Conservation (phyloP, 2,113 vertebrate genomes). For the Tragelaphus scriptus region DNA sequence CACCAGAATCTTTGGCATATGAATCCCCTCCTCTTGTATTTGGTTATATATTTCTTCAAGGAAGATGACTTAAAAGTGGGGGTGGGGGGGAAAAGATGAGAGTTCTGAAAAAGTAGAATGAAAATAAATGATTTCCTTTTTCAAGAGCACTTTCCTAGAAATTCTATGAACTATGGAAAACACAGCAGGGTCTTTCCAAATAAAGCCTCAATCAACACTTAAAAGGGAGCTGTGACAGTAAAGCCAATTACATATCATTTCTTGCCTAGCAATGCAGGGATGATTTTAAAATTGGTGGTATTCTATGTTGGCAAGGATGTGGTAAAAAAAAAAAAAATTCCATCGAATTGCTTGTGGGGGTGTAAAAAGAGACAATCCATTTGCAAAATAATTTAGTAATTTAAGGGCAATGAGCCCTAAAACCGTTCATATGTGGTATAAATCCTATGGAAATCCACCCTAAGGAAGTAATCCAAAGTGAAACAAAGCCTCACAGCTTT, state of each 20-base stretch:
- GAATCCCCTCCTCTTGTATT: background rate
- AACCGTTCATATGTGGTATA: background rate
- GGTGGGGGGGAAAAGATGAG: background rate
- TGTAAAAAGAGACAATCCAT: background rate
- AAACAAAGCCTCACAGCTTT: background rate
- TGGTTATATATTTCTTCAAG: background rate
- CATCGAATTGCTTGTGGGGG: background rate
- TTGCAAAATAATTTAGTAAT: conserved; percentile 44
- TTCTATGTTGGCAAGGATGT: background rate
- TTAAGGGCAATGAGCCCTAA: background rate
- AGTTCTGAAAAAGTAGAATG: background rate
- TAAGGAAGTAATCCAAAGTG: conserved; percentile 4
- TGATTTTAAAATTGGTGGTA: background rate
- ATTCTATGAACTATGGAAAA: background rate
- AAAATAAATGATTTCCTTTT: conserved; percentile 10
- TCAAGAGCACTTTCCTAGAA: background rate
- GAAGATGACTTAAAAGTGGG: background rate
- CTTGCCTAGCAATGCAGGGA: conserved; percentile 1
- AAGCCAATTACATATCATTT: background rate
- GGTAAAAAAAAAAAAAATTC: background rate
- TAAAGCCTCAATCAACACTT: background rate
- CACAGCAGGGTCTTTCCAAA: conserved; percentile 2
- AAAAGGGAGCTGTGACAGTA: background rate
- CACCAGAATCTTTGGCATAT: background rate
- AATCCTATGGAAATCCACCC: background rate